Evolutionary conservation across 2,113 vertebrate genomes (phyloP).

Genomic region (Cariama cristata): DNA sequence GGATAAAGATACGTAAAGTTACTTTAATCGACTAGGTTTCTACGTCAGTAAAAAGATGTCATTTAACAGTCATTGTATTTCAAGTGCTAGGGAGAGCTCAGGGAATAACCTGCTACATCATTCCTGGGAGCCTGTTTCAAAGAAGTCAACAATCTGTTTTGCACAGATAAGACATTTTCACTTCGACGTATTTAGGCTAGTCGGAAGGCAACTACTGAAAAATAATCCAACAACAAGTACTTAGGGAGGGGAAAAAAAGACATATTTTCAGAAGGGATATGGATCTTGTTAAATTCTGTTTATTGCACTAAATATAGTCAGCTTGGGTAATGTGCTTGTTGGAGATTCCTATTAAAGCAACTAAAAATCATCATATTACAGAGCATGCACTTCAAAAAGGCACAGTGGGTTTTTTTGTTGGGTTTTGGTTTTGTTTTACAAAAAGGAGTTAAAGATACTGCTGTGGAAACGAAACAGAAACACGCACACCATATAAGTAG

Average conservation of each 20-base stretch:
- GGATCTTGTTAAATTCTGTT: background rate
- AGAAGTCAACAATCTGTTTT: background rate
- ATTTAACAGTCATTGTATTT: background rate
- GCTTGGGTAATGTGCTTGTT: background rate
- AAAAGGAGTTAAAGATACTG: background rate
- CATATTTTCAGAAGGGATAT: background rate
- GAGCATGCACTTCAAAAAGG: background rate
- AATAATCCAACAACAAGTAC: background rate
- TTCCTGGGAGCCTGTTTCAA: background rate
- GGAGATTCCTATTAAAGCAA: background rate
- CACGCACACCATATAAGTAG: background rate
- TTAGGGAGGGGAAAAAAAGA: background rate
- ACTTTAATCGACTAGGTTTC: background rate
- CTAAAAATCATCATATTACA: background rate
- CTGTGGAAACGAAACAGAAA: background rate
- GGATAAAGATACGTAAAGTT: background rate
- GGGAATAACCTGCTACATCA: background rate
- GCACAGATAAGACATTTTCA: background rate
- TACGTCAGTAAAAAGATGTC: background rate
- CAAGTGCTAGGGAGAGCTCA: background rate
- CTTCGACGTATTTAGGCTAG: background rate
- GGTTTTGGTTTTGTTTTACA: background rate
- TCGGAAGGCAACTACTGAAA: background rate
- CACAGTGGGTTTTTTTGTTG: background rate
- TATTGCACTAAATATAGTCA: background rate